Percentiles rank a stretch among this genome's conserved stretches.
These are phyloP conservation scores for Fregata magnificens DNA, from an alignment of 2,113 vertebrate species.

Conservation along the genomic window DNA sequence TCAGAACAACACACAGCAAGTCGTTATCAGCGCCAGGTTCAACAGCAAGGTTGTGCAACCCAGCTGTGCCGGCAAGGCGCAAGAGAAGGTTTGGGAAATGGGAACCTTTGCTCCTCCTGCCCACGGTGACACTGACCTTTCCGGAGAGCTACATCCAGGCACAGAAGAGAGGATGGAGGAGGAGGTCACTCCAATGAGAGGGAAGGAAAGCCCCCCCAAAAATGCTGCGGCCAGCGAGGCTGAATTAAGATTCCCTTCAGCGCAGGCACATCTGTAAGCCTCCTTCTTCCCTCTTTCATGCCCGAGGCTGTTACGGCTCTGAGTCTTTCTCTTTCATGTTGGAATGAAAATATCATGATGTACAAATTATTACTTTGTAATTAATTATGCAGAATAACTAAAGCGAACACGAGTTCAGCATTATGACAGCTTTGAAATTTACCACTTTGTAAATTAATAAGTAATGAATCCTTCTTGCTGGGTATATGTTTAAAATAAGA, in stretches of 20 bases:
- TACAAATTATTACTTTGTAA: constrained; percentile 81
- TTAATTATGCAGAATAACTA: constrained; percentile 80
- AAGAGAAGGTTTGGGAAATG: not conserved
- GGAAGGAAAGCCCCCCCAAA: not conserved
- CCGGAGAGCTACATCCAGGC: not conserved
- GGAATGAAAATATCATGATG: constrained; percentile 73
- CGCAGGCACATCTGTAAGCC: not conserved
- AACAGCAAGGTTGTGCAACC: not conserved
- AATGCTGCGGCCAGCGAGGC: fast-evolving
- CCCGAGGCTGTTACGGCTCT: constrained; percentile 57
- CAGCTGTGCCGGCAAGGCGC: not conserved
- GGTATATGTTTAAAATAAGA: constrained; percentile 38
- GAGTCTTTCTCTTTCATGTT: constrained; percentile 58
- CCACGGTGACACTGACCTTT: not conserved
- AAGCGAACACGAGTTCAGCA: constrained; percentile 70
- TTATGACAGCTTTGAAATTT: constrained; percentile 75
- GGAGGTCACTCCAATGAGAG: fast-evolving
- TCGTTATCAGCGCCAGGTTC: not conserved
- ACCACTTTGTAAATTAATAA: constrained; percentile 67
- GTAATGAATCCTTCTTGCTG: constrained; percentile 49
- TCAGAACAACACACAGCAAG: no score
- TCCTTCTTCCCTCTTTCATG: not conserved
- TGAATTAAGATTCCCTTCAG: not conserved
- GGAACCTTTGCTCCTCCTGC: not conserved
- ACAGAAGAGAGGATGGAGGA: not conserved